Conservation (phyloP, 2,113 vertebrate species). For the Desmodus rotundus region DNA sequence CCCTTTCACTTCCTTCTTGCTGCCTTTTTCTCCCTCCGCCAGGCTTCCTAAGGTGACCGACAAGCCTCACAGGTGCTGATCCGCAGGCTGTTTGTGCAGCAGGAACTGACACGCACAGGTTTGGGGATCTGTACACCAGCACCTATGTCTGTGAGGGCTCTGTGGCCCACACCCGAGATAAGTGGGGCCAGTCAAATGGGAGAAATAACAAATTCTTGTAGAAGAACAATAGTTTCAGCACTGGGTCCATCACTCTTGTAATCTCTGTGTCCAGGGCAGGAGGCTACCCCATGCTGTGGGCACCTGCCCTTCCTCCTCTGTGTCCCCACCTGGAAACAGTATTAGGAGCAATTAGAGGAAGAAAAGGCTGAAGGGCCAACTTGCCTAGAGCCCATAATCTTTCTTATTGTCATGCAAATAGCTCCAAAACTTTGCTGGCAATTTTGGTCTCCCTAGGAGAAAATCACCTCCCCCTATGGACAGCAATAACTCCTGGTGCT, state of each 20-base stretch:
- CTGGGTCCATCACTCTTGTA: conserved; percentile 56
- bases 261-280: conserved; percentile 13
- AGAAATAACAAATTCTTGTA: background rate
- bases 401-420: background rate
- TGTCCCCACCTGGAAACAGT: background rate
- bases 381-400: background rate
- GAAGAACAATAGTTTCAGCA: background rate
- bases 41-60: background rate
- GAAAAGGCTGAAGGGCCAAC: background rate
- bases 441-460: background rate
- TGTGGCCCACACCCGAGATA: conserved; percentile 36
- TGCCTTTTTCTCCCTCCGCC: background rate
- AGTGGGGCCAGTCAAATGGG: background rate
- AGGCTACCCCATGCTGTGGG: background rate
- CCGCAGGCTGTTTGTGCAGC: conserved; percentile 42
- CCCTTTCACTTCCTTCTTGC: background rate
- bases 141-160: background rate
- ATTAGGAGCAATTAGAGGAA: background rate
- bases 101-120: conserved; percentile 34
- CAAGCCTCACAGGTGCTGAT: background rate
- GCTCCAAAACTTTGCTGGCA: background rate
- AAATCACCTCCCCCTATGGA: background rate
- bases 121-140: conserved; percentile 48
- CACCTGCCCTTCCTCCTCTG: rapidly evolving
- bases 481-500: background rate